Evolutionary conservation across 2,888 invertebrate species (phyloP), one percentile per base, ranked within the genome.

Genomic region (Bellardia bayeri): DNA sequence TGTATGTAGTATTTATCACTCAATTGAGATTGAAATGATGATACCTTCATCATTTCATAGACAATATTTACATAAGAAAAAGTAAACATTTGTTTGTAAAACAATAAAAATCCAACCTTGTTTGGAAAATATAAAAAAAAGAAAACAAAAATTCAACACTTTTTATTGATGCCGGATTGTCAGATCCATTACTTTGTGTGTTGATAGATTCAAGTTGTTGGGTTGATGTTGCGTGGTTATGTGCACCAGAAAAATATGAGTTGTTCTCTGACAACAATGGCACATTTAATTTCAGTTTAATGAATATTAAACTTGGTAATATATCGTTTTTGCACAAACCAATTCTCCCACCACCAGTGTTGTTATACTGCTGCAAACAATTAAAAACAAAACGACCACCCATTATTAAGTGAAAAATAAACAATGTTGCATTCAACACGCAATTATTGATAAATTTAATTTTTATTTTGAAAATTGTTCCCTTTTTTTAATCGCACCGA

Each of bases 231-330:
- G 16, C 16, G n/a, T 23, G 42, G 9, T 14, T 13, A 30, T n/a
- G 68, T 1, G 4, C 45, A 13, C 13, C 13, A 45, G 13, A 30
- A 51, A 84, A 51, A 40, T 16, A 40, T 54, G 66, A 61, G 7
- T 45, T 42, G 7, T 76, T 80, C 61, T 63, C 61, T 7, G 7
- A 40, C 58, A 79, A 87, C 85, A 87, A 85, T 85, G 82, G 89
- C 90, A 91, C 23, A 90, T 91, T 90, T 92, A 91, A 92, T 91
- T 92, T 90, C 90, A 89, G 90, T 92, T 92, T 91, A 92, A 92
- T 92, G 91, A 92, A 92, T 92, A 92, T 92, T 90, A 91, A 91
- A 91, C 90, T 90, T 90, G 90, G 90, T 37, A 69, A 90, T 88
- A 54, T 75, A 66, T 3, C 9, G 11, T 49, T 37, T 40, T 68